These are phyloP conservation scores for Tetramorium simillimum DNA, from an alignment of 1,140 invertebrate species.

Conservation along the genomic window DNA sequence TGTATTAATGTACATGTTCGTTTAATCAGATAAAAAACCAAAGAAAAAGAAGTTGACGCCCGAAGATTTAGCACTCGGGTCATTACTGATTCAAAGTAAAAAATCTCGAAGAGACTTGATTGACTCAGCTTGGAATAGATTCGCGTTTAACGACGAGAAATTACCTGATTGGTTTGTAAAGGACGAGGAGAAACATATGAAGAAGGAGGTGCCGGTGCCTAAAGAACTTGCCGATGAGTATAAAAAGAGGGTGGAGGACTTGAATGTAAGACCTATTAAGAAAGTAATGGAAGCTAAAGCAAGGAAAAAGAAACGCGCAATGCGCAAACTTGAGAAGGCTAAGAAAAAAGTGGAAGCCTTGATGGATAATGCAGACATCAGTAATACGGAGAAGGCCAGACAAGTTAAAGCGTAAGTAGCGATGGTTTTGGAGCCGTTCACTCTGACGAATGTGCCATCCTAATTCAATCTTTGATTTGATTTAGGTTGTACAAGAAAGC, in stretches of 20 bases:
- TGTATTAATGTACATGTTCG: neutral
- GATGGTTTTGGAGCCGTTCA: neutral
- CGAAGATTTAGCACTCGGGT: slow-evolving; percentile 95
- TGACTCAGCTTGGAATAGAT: slow-evolving; percentile 96
- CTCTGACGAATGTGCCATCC: neutral
- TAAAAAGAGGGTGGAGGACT: slow-evolving; percentile 91
- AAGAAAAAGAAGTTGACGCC: slow-evolving; percentile 92
- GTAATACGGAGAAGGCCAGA: slow-evolving; percentile 95
- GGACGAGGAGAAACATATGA: slow-evolving; percentile 97
- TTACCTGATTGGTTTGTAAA: slow-evolving; percentile 98
- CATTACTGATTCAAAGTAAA: slow-evolving; percentile 93
- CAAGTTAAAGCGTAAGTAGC: slow-evolving; percentile 94
- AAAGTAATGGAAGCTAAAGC: slow-evolving; percentile 99
- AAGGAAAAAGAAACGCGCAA: slow-evolving; percentile 96
- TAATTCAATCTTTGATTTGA: slow-evolving; percentile 52
- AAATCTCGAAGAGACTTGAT: slow-evolving; percentile 94
- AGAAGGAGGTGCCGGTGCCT: slow-evolving; percentile 91
- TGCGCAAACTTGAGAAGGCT: slow-evolving; percentile 95
- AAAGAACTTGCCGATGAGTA: slow-evolving; percentile 92
- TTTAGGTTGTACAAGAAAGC: slow-evolving; percentile 97
- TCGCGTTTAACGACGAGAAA: slow-evolving; percentile 94
- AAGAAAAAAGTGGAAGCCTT: slow-evolving; percentile 98
- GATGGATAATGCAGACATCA: slow-evolving; percentile 95
- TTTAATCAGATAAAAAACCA: slow-evolving; percentile 77
- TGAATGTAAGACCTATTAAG: slow-evolving; percentile 98